These are phyloP conservation scores for Hyppa rectilinea DNA, from an alignment of 2,888 invertebrate genomes.

Conservation along the genomic window DNA sequence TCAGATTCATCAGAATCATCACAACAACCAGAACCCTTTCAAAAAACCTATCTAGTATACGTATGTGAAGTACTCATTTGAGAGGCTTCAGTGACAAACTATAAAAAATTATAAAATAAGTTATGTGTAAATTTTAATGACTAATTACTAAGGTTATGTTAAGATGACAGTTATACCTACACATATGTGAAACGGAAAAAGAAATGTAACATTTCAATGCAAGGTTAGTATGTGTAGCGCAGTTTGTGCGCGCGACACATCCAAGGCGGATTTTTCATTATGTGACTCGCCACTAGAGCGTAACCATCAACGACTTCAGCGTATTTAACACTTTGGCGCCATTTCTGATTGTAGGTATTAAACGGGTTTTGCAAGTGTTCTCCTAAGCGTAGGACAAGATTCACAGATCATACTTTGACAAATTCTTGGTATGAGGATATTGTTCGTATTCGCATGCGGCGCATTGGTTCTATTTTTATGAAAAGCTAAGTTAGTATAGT, in stretches of 20 bases:
- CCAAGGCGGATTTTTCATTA: neutral
- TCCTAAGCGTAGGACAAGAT: neutral
- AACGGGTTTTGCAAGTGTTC: conserved; percentile 7
- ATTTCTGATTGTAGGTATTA: neutral
- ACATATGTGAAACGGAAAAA: neutral
- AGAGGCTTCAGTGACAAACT: conserved; percentile 70
- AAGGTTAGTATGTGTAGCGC: neutral
- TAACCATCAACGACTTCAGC: neutral
- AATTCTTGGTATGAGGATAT: neutral
- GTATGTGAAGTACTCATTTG: conserved; percentile 73
- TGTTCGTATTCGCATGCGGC: neutral
- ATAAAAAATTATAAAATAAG: conserved; percentile 11
- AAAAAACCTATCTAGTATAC: conserved; percentile 86
- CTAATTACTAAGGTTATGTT: neutral
- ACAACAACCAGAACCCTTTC: conserved; percentile 65
- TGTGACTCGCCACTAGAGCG: conserved; percentile 4
- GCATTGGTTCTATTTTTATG: neutral
- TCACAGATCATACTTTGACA: neutral
- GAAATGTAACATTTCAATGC: neutral
- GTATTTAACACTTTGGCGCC: neutral
- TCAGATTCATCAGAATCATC: conserved; percentile 25
- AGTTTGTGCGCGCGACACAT: too few species aligned
- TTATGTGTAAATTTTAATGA: conserved; percentile 29
- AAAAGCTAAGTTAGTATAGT: neutral
- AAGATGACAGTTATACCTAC: too few species aligned